These are phyloP conservation scores for Tachina fera DNA, from an alignment of 2,888 invertebrate genomes.

Conservation along the genomic window DNA sequence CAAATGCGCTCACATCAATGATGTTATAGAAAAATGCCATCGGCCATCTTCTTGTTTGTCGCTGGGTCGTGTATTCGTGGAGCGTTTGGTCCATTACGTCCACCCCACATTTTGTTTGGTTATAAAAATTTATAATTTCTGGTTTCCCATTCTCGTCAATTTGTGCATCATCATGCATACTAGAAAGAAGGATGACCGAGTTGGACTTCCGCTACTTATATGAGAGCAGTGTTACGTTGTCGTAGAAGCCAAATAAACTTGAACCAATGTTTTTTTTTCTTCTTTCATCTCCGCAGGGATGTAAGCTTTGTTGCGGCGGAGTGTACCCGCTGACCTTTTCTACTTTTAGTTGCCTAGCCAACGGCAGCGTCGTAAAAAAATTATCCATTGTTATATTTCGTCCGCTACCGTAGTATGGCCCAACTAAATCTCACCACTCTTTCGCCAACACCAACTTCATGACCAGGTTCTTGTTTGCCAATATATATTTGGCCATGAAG, in stretches of 20 bases:
- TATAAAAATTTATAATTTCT: too few species aligned
- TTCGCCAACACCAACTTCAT: too few species aligned
- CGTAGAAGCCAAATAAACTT: conserved; percentile 38
- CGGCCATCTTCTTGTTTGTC: too few species aligned
- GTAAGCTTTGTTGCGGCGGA: conserved; percentile 37
- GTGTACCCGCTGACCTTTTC: conserved; percentile 8
- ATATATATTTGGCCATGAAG: conserved; percentile 48
- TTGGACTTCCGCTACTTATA: conserved; percentile 38
- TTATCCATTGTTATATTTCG: too few species aligned
- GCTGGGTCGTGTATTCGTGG: background rate
- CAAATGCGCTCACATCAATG: too few species aligned
- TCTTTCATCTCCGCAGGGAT: conserved; percentile 34
- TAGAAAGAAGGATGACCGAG: conserved; percentile 45
- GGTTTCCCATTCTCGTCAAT: conserved; percentile 28
- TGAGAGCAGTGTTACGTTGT: conserved; percentile 32
- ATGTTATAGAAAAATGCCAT: too few species aligned
- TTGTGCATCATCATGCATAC: conserved; percentile 46
- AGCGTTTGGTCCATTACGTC: too few species aligned
- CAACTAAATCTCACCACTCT: too few species aligned
- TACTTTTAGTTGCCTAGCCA: background rate
- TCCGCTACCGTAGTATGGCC: too few species aligned
- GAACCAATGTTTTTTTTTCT: conserved; percentile 27
- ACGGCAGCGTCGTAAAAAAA: background rate
- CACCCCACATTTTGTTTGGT: too few species aligned
- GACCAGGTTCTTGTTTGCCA: too few species aligned